Evolutionary conservation across 2,113 vertebrate genomes (phyloP).

Genomic region (Helogale parvula): DNA sequence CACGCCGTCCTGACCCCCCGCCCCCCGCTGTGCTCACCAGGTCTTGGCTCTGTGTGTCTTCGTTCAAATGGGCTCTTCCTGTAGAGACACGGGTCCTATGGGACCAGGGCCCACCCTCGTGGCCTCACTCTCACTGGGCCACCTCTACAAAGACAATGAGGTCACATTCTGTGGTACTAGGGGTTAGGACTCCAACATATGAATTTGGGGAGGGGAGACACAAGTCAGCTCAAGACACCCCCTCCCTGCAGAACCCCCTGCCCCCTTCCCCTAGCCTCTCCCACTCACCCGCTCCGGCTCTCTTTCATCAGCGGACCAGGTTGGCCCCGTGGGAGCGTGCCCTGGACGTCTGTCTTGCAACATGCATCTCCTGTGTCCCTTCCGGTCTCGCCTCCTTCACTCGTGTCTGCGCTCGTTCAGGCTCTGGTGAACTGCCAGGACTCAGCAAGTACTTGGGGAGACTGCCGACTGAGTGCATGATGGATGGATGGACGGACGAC

Average conservation of each 20-base stretch:
- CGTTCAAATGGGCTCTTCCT: background rate
- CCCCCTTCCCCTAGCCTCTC: fast-evolving
- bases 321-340: background rate
- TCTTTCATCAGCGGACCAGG: background rate
- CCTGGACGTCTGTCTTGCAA: background rate
- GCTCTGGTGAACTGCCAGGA: fast-evolving
- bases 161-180: background rate
- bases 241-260: background rate
- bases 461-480: background rate
- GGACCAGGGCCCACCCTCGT: background rate
- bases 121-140: background rate
- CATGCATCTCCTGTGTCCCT: fast-evolving
- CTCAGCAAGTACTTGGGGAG: too few relatives aligned
- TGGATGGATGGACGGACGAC: background rate
- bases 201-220: too few relatives aligned
- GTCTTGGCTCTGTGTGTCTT: background rate
- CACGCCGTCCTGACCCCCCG: background rate
- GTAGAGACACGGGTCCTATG: background rate
- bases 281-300: background rate
- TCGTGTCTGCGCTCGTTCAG: fast-evolving
- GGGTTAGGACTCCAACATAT: background rate
- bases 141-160: background rate
- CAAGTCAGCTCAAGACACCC: background rate
- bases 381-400: background rate
- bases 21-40: background rate